phyloP scores from a whole-genome alignment of 92 coral and sea anemone species.

The Phymanthus crucifer region DNA sequence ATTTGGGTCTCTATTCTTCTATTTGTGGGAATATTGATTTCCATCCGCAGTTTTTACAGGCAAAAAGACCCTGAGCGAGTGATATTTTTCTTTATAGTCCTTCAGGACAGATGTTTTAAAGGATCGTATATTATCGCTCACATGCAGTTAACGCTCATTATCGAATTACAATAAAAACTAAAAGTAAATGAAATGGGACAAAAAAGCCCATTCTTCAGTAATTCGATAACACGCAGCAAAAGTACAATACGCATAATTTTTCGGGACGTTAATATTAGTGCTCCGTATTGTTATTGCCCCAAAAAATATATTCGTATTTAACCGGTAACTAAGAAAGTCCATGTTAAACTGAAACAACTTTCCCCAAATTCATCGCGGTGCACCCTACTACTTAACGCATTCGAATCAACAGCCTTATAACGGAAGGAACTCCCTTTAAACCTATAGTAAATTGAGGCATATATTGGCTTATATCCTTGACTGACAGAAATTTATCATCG shows the following conservation, averaged over 20 bases:
- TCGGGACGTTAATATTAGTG: too few species aligned
- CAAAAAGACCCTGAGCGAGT: not conserved
- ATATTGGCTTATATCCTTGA: not conserved
- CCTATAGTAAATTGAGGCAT: not conserved
- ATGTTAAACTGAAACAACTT: too few species aligned
- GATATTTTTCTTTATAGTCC: not conserved
- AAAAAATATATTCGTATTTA: too few species aligned
- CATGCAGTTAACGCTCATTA: too few species aligned
- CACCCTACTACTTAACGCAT: too few species aligned
- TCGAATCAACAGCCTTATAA: too few species aligned
- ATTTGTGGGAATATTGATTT: not conserved
- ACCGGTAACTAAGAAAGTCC: too few species aligned
- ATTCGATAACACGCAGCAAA: not conserved
- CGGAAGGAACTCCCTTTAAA: not conserved
- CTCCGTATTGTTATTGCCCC: too few species aligned
- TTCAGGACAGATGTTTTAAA: not conserved
- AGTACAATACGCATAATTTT: not conserved
- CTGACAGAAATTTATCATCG: constrained; percentile 1
- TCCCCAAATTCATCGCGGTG: too few species aligned
- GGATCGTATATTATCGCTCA: not conserved
- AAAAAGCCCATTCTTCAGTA: not conserved
- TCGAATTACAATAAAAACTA: not conserved
- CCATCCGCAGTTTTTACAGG: too few species aligned
- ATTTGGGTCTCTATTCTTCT: not conserved
- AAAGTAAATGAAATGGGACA: not conserved